These are phyloP conservation scores for Bothrops jararaca DNA, from an alignment of 2,113 vertebrate species.

Conservation along the genomic window DNA sequence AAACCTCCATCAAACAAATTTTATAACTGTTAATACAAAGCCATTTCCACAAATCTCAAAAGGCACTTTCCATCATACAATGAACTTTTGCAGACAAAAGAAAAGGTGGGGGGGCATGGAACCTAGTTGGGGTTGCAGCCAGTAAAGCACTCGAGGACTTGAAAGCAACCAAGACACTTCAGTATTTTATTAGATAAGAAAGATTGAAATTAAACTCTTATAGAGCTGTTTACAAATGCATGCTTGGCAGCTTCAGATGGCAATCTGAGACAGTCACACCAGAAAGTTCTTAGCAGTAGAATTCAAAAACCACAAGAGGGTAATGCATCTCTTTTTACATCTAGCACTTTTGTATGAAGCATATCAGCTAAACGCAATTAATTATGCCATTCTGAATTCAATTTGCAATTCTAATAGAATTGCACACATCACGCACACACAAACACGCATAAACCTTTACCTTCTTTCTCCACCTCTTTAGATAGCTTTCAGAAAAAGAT, in stretches of 20 bases:
- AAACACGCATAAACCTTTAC: background rate
- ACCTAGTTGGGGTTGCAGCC: background rate
- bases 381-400: background rate
- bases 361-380: background rate
- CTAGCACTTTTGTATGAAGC: background rate
- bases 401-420: background rate
- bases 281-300: background rate
- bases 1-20: background rate
- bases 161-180: background rate
- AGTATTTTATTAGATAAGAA: background rate
- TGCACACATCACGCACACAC: background rate
- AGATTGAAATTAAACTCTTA: slow-evolving; percentile 1
- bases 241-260: background rate
- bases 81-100: background rate
- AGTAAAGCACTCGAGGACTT: background rate
- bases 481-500: background rate
- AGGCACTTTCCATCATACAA: background rate
- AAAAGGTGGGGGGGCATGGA: background rate
- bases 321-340: background rate
- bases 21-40: background rate
- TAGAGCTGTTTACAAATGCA: slow-evolving; percentile 2
- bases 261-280: background rate
- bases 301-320: background rate
- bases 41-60: slow-evolving; percentile 27
- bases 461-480: background rate